These are phyloP conservation scores for Neria commutata DNA, from an alignment of 2,888 invertebrate genomes.

Conservation along the genomic window DNA sequence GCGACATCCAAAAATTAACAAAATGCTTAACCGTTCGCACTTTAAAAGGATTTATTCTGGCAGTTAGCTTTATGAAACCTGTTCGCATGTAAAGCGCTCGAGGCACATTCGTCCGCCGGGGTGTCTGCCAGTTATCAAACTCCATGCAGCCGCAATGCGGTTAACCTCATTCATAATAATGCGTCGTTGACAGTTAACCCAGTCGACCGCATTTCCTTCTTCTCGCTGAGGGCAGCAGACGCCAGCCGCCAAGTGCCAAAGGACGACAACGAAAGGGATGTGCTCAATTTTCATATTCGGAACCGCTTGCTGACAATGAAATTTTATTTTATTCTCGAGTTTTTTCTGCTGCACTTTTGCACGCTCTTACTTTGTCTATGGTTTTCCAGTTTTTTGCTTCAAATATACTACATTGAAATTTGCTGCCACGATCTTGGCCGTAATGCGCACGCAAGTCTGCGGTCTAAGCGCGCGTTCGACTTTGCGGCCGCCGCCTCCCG, in stretches of 20 bases:
- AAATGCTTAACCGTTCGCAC: no score
- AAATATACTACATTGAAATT: not conserved
- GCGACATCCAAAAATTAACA: no score
- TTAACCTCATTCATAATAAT: conserved; percentile 57
- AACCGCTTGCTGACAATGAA: conserved; percentile 34
- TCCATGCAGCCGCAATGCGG: conserved; percentile 42
- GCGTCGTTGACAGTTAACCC: conserved; percentile 55
- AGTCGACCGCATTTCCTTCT: conserved; percentile 30
- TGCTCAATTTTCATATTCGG: conserved; percentile 20
- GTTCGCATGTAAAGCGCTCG: no score
- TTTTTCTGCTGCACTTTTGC: no score
- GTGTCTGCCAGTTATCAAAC: conserved; percentile 40
- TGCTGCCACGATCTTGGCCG: not conserved
- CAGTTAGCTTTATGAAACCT: no score
- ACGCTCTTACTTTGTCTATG: conserved; percentile 10
- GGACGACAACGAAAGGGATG: not conserved
- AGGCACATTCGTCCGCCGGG: conserved; percentile 39
- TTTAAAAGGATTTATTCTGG: no score
- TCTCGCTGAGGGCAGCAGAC: conserved; percentile 9
- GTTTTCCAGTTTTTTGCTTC: no score
- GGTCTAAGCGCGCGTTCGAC: not conserved
- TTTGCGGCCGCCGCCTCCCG: conserved; percentile 28
- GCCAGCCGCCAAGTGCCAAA: not conserved
- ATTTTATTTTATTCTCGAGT: conserved; percentile 17
- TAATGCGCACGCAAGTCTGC: conserved; percentile 6